Percentiles rank a stretch among this genome's conserved stretches.
Evolutionary conservation across 2,888 invertebrate genomes (phyloP).

Genomic region (Atherix ibis): DNA sequence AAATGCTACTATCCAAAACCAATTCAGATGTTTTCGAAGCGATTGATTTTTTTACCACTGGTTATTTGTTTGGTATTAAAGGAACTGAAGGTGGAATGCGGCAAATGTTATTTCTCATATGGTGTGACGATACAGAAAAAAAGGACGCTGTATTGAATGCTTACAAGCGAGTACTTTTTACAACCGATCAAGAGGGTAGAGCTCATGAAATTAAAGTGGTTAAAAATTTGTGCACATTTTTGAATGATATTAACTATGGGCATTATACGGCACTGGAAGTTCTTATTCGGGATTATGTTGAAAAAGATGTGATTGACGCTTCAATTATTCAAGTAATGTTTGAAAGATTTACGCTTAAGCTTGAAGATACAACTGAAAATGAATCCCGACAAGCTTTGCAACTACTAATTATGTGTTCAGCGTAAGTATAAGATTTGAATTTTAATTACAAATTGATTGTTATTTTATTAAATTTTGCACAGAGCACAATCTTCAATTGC

Average conservation of each 20-base stretch:
- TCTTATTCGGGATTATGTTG: slow-evolving; percentile 45
- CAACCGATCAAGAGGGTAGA: slow-evolving; percentile 29
- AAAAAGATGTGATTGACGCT: slow-evolving; percentile 39
- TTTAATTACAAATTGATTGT: not conserved
- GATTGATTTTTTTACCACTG: slow-evolving; percentile 72
- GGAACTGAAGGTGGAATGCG: slow-evolving; percentile 54
- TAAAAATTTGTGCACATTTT: slow-evolving; percentile 40
- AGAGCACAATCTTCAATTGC: slow-evolving; percentile 43
- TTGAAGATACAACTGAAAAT: slow-evolving; percentile 48
- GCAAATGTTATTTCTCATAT: slow-evolving; percentile 62
- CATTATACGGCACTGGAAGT: slow-evolving; percentile 45
- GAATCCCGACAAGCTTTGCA: slow-evolving; percentile 61
- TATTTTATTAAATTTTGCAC: slow-evolving; percentile 18
- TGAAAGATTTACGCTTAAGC: slow-evolving; percentile 65
- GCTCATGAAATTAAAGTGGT: slow-evolving; percentile 39
- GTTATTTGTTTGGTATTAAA: slow-evolving; percentile 61
- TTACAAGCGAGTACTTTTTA: slow-evolving; percentile 40
- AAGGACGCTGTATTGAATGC: slow-evolving; percentile 60
- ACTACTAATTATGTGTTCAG: slow-evolving; percentile 61
- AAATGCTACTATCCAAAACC: slow-evolving; percentile 54
- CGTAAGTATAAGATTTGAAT: slow-evolving; percentile 21
- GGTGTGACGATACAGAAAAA: slow-evolving; percentile 62
- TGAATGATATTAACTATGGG: slow-evolving; percentile 38
- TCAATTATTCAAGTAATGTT: slow-evolving; percentile 55
- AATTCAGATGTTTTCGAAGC: slow-evolving; percentile 75